phyloP scores from a whole-genome alignment of 2,888 invertebrate species.

The Cyclophora albipunctata region DNA sequence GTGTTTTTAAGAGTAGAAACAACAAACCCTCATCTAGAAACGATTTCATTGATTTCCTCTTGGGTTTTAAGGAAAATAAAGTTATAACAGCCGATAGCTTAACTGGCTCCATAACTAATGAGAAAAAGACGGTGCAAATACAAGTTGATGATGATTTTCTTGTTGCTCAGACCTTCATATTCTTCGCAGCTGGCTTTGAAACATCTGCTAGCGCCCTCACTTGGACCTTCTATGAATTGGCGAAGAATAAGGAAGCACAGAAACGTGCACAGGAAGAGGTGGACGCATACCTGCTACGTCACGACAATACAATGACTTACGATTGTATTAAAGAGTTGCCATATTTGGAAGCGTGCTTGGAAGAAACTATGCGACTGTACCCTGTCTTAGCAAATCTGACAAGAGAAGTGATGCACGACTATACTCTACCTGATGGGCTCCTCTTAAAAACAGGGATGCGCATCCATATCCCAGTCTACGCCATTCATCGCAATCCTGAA shows the following conservation, averaged over 20 bases:
- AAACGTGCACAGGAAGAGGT: slow-evolving; percentile 32
- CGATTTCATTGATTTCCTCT: slow-evolving; percentile 45
- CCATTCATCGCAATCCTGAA: slow-evolving; percentile 41
- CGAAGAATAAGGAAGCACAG: slow-evolving; percentile 34
- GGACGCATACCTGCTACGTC: slow-evolving; percentile 29
- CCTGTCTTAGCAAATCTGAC: slow-evolving; percentile 43
- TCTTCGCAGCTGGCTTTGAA: slow-evolving; percentile 53
- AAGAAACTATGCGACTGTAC: slow-evolving; percentile 43
- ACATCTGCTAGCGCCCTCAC: slow-evolving; percentile 37
- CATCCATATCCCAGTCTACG: slow-evolving; percentile 46
- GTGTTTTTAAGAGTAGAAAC: slow-evolving; percentile 31
- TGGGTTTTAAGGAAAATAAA: slow-evolving; percentile 32
- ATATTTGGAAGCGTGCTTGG: slow-evolving; percentile 38
- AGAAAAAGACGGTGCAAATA: slow-evolving; percentile 26
- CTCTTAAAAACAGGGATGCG: slow-evolving; percentile 40
- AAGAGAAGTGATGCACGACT: slow-evolving; percentile 44
- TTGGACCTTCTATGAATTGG: slow-evolving; percentile 37
- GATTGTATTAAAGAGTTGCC: slow-evolving; percentile 35
- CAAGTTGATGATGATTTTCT: slow-evolving; percentile 56
- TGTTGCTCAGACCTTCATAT: slow-evolving; percentile 69
- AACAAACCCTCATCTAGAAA: slow-evolving; percentile 33
- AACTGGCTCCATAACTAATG: slow-evolving; percentile 26
- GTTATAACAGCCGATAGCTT: slow-evolving; percentile 37
- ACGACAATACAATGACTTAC: slow-evolving; percentile 30
- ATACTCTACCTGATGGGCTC: slow-evolving; percentile 42